Evolutionary conservation across 2,113 vertebrate species (phyloP).

Genomic region (Mustela nigripes): DNA sequence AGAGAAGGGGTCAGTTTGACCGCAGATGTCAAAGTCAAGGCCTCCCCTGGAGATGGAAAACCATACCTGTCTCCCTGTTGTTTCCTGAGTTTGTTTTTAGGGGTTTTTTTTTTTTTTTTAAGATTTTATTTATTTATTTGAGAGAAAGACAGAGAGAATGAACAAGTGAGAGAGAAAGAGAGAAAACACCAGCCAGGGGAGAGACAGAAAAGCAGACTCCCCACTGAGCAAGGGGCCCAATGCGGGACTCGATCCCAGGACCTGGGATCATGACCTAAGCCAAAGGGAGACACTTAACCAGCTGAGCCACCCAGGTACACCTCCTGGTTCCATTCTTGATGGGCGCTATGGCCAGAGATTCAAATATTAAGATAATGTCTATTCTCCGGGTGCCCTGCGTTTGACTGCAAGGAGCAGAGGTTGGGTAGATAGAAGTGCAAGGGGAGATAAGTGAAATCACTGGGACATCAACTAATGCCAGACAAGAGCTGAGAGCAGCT

Average conservation of each 20-base stretch:
- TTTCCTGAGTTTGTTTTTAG: background rate
- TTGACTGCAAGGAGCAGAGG: background rate
- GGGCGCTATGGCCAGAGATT: background rate
- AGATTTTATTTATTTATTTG: no score
- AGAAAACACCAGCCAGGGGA: no score
- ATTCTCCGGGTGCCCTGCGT: background rate
- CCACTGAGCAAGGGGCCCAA: no score
- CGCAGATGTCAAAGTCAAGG: background rate
- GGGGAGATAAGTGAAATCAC: background rate
- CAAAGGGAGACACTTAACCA: no score
- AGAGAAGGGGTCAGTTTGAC: background rate
- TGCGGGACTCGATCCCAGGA: no score
- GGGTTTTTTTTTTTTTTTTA: no score
- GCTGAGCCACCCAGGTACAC: no score
- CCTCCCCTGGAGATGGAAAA: background rate
- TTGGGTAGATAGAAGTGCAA: background rate
- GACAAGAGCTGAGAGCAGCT: background rate
- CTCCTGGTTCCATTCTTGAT: background rate
- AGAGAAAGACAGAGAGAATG: no score
- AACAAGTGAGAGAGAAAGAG: no score
- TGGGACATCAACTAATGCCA: background rate
- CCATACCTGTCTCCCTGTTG: background rate
- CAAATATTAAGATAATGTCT: background rate
- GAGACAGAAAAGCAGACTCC: no score
- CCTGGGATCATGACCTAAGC: no score